Evolutionary conservation across 2,888 invertebrate species (phyloP).

Genomic region (Diplolepis rosae): DNA sequence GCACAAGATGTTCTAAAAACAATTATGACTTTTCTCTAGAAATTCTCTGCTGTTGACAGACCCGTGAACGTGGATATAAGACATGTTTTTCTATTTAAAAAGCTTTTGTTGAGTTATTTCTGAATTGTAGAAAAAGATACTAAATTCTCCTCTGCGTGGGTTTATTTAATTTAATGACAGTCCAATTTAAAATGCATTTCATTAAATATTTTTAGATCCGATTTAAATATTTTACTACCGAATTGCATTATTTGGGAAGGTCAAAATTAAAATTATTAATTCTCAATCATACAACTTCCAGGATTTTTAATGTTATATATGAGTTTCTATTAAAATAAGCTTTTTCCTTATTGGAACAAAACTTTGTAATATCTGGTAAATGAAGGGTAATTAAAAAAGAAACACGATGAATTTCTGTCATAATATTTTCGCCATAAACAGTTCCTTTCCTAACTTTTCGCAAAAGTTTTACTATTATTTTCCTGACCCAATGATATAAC

Average conservation of each 20-base stretch:
- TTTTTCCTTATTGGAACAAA: not conserved
- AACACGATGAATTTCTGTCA: not conserved
- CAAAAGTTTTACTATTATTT: not conserved
- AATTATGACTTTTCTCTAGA: not conserved
- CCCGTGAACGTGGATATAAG: not conserved
- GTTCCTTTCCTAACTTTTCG: not conserved
- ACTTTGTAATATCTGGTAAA: not conserved
- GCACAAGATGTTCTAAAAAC: not conserved
- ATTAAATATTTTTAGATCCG: too few relatives aligned
- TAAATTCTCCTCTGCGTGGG: too few relatives aligned
- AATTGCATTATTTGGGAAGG: too few relatives aligned
- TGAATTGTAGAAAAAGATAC: too few relatives aligned
- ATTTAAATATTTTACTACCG: too few relatives aligned
- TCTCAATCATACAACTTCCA: too few relatives aligned
- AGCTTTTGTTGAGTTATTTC: too few relatives aligned
- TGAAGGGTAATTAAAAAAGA: not conserved
- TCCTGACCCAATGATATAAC: not conserved
- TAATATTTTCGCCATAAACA: not conserved
- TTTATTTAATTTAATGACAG: too few relatives aligned
- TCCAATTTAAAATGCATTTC: too few relatives aligned
- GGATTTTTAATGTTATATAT: too few relatives aligned
- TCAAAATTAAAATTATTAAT: too few relatives aligned
- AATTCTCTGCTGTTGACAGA: slow-evolving; percentile 1
- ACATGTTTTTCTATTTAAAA: not conserved
- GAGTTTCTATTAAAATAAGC: too few relatives aligned